Evolutionary conservation across 2,797 vertebrate genomes (phyloP).

Genomic region (Dicrostonyx torquatus): DNA sequence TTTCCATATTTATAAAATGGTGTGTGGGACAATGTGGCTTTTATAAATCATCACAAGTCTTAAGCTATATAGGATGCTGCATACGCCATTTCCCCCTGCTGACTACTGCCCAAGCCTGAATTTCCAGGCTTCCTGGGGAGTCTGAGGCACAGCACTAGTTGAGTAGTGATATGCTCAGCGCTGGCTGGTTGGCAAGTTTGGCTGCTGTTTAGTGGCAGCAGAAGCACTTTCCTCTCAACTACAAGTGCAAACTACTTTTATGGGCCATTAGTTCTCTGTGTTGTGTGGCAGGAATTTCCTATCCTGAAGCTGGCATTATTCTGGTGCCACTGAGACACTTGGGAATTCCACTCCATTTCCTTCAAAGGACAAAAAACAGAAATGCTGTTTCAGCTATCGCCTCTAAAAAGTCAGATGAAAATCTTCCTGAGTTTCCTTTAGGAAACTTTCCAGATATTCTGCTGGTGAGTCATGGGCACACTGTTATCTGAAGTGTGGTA

Average conservation of each 20-base stretch:
- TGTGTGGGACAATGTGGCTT: background rate
- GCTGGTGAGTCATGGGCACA: background rate
- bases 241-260: background rate
- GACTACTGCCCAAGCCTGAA: background rate
- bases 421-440: background rate
- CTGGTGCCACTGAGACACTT: background rate
- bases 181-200: background rate
- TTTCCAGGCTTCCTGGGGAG: background rate
- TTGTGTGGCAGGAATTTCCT: background rate
- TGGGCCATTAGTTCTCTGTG: background rate
- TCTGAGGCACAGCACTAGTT: background rate
- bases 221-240: background rate
- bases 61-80: background rate
- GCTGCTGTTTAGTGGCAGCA: background rate
- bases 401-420: background rate
- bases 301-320: background rate
- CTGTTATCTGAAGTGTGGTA: background rate
- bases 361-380: background rate
- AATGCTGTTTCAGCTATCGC: background rate
- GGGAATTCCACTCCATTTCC: background rate
- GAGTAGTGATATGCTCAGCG: background rate
- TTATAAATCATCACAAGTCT: background rate
- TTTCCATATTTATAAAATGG: slow-evolving; percentile 23
- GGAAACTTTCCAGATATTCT: background rate
- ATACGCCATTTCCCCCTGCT: background rate